These are phyloP conservation scores for Oenanthe melanoleuca DNA, from an alignment of 2,113 vertebrate genomes.

Conservation along the genomic window DNA sequence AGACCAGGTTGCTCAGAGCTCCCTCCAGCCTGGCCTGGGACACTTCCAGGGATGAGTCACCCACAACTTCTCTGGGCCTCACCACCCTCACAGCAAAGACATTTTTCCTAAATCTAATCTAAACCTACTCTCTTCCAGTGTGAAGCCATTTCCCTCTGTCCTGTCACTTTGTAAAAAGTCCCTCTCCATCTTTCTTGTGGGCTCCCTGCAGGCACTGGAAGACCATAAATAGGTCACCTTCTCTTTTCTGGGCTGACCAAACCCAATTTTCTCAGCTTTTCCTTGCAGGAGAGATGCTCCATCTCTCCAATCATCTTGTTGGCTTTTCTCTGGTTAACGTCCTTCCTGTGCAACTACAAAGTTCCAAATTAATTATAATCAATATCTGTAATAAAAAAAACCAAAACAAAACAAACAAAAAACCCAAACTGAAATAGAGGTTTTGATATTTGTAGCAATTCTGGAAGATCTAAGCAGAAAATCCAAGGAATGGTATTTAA, in stretches of 20 bases:
- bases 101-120: neutral
- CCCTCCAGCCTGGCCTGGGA: neutral
- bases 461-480: neutral
- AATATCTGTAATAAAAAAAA: neutral
- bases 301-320: neutral
- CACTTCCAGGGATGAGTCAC: neutral
- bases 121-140: neutral
- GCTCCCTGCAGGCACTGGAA: neutral
- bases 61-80: neutral
- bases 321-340: neutral
- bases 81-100: neutral
- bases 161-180: neutral
- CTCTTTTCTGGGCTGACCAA: neutral
- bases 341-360: neutral
- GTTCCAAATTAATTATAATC: neutral
- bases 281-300: neutral
- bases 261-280: neutral
- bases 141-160: neutral
- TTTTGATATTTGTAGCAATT: neutral
- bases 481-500: neutral
- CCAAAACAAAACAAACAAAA: neutral
- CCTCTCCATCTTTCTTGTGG: neutral
- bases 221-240: neutral
- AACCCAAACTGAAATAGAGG: neutral
- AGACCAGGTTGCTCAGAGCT: neutral